Percentiles rank a stretch among this genome's conserved stretches.
Conservation (phyloP, 2,888 invertebrate species). For the Agrochola litura region DNA sequence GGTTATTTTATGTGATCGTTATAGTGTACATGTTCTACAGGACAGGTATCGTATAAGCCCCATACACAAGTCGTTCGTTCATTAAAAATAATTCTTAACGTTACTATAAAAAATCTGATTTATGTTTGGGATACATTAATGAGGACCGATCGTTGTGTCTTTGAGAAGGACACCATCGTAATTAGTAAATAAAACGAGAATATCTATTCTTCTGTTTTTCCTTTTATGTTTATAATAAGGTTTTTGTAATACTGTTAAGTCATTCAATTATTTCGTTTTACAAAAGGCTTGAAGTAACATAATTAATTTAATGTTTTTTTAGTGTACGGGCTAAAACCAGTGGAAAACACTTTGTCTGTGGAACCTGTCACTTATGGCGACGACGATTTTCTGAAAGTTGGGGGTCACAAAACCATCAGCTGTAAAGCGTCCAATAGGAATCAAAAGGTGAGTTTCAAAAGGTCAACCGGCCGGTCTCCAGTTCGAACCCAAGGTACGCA, state of each 20-base stretch:
- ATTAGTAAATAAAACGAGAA: too few species aligned
- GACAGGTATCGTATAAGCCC: slow-evolving; percentile 72
- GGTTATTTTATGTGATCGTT: slow-evolving; percentile 79
- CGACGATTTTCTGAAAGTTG: slow-evolving; percentile 72
- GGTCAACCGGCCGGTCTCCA: too few species aligned
- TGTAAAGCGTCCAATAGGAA: slow-evolving; percentile 78
- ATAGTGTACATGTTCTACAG: slow-evolving; percentile 80
- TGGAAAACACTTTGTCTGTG: slow-evolving; percentile 68
- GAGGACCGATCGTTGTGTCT: not conserved
- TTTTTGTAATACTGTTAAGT: not conserved
- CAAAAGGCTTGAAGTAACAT: not conserved
- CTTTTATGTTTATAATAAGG: not conserved
- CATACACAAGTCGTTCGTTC: not conserved
- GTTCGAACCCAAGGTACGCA: too few species aligned
- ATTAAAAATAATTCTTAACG: not conserved
- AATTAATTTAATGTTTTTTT: slow-evolving; percentile 44
- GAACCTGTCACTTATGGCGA: slow-evolving; percentile 74
- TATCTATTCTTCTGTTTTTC: not conserved
- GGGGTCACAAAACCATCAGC: slow-evolving; percentile 73
- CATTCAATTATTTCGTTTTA: not conserved
- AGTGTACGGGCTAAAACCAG: slow-evolving; percentile 75
- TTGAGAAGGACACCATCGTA: not conserved
- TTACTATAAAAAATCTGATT: not conserved
- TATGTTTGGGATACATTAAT: not conserved
- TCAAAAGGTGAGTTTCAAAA: slow-evolving; percentile 75